These are phyloP conservation scores for Acrossocheilus wenchowensis DNA, from an alignment of 2,797 vertebrate species.

Conservation along the genomic window DNA sequence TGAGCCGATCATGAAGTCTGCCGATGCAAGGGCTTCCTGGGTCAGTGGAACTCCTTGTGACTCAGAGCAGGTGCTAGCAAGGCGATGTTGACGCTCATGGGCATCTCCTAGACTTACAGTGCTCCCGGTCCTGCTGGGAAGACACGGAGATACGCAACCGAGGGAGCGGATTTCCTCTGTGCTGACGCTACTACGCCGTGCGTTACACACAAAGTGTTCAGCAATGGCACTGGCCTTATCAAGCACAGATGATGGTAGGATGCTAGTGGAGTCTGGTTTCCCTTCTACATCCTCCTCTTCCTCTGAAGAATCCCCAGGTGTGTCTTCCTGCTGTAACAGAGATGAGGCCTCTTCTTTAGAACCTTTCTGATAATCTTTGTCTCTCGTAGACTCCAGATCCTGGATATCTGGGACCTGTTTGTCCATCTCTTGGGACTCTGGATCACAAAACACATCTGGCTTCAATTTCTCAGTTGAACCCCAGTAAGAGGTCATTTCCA, in stretches of 20 bases:
- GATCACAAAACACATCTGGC: conserved; percentile 55
- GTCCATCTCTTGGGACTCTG: not conserved
- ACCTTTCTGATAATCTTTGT: conserved; percentile 4
- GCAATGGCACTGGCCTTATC: conserved; percentile 88
- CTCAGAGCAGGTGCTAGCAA: conserved; percentile 62
- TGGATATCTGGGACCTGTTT: conserved; percentile 28
- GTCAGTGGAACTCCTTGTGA: accelerated
- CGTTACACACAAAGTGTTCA: conserved; percentile 78
- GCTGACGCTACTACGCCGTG: conserved; percentile 77
- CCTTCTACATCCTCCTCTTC: conserved; percentile 72
- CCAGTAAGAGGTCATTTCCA: not conserved
- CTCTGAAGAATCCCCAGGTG: conserved; percentile 84
- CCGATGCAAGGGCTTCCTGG: conserved; percentile 19
- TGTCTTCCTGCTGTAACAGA: conserved; percentile 75
- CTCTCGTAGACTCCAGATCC: not conserved
- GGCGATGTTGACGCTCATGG: conserved; percentile 59
- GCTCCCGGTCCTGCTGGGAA: conserved; percentile 78
- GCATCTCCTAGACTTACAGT: conserved; percentile 77
- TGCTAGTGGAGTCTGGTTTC: conserved; percentile 70
- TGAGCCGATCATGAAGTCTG: conserved; percentile 62
- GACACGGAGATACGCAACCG: conserved; percentile 69
- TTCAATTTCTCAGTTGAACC: conserved; percentile 38
- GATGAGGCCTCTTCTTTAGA: conserved; percentile 38
- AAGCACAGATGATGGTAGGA: conserved; percentile 90
- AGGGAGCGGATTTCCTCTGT: conserved; percentile 75